Evolutionary conservation across 2,888 invertebrate species (phyloP).

Genomic region (Minunthozetes semirufus): DNA sequence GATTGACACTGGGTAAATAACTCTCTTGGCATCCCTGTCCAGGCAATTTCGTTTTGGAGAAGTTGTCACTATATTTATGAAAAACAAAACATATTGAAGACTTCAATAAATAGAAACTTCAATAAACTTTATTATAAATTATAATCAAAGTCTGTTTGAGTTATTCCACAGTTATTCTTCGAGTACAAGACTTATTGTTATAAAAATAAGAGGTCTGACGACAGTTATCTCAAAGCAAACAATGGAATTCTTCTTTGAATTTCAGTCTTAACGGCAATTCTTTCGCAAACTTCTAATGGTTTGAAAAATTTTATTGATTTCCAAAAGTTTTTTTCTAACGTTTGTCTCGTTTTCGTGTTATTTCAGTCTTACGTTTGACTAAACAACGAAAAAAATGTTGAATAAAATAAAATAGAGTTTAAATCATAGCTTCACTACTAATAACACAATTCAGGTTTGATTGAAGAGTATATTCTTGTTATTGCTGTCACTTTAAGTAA

Average conservation of each 20-base stretch:
- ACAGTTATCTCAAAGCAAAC: background rate
- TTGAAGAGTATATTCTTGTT: constrained; percentile 3
- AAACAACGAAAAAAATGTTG: background rate
- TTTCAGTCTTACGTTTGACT: background rate
- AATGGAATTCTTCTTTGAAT: background rate
- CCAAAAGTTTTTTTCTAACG: background rate
- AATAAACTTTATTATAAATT: background rate
- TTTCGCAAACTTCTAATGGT: background rate
- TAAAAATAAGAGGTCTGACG: background rate
- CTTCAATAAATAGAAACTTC: background rate
- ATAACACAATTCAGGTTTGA: background rate
- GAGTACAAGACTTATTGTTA: background rate
- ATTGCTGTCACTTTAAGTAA: background rate
- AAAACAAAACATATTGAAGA: background rate
- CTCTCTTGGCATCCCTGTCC: too few species aligned
- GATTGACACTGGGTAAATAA: too few species aligned
- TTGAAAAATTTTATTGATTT: background rate
- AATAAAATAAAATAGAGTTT: background rate
- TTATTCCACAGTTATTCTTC: background rate
- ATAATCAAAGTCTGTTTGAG: background rate
- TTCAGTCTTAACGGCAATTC: background rate
- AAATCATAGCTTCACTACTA: background rate
- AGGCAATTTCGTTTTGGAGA: too few species aligned
- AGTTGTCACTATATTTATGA: too few species aligned
- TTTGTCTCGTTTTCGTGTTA: background rate